phyloP scores from a whole-genome alignment of 2,797 vertebrate species.

The Mergus octosetaceus region DNA sequence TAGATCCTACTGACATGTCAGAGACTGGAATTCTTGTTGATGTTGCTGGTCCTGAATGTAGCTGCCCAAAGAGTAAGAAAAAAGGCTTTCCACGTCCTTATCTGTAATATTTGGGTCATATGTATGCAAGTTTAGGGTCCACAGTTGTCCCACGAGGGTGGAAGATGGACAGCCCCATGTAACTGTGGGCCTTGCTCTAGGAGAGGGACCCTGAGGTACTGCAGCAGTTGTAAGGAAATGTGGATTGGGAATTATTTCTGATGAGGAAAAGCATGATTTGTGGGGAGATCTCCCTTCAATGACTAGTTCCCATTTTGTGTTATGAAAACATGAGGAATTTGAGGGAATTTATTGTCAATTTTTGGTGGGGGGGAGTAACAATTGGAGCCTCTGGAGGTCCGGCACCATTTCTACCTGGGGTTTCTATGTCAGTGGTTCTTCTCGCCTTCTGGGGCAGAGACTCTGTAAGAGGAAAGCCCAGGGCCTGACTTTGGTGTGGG shows the following conservation, averaged over 20 bases:
- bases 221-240: not conserved
- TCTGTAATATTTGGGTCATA: rapidly evolving
- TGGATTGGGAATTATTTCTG: not conserved
- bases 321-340: not conserved
- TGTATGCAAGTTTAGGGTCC: not conserved
- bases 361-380: not conserved
- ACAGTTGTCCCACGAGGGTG: rapidly evolving
- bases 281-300: not conserved
- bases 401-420: not conserved
- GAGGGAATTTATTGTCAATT: not conserved
- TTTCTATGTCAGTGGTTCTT: not conserved
- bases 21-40: not conserved
- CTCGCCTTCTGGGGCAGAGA: not conserved
- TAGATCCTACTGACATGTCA: not conserved
- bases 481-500: not conserved
- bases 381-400: not conserved
- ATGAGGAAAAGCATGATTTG: not conserved
- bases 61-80: not conserved
- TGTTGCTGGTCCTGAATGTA: not conserved
- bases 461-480: not conserved
- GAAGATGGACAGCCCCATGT: not conserved
- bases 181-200: rapidly evolving
- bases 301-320: not conserved
- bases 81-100: not conserved
- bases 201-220: not conserved